Base-by-base conservation (phyloP, 23 tunicate genomes). In the Botrylloides violaceus region DNA sequence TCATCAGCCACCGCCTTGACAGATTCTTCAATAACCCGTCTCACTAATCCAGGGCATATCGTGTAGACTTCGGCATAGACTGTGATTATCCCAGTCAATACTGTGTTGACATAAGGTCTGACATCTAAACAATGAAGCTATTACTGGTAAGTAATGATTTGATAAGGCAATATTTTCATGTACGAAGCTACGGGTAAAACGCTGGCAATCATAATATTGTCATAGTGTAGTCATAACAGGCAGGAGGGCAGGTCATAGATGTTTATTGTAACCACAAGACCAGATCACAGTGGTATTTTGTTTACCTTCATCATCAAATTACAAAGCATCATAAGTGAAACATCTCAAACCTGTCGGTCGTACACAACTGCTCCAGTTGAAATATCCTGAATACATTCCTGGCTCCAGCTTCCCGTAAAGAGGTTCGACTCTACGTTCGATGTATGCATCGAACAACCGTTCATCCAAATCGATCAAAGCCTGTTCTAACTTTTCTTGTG, bases 1-100 rank as follows among this genome's bases (percentile, higher is more conserved):
- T 90, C 97, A 20, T 90, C 97, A 4, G 97, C 80, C 21, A 83
- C 48, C 2, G 66, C 32, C 5, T 59, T 72, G 19, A 83, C 59
- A 26, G 71, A 83, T 59, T 83, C 81, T 23, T 58, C 59, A 24
- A 90, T 61, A 20, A 90, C 64, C 24, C 82, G 65, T 24, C 30
- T 29, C 23, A 90, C 82, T 1, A 90, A 81, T 25, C 34, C 36
- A 2, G 97, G 90, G 36, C 76, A 78, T 58, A 90, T 75, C 19
- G 82, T 36, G 71, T 75, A 90, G 24, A 90, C 97, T 78, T 93
- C 98, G 3, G 98, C 94, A 74, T 93, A 93, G 18, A 93, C 77
- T 2, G 95, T 43, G 27, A 93, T 76, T 22, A 86, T 79, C 27
- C 71, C 78, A 77, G 91, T 93, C 64, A 93, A 58, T 5, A 83